Evolutionary conservation across 2,113 vertebrate genomes (phyloP).

Genomic region (Platanista minor): DNA sequence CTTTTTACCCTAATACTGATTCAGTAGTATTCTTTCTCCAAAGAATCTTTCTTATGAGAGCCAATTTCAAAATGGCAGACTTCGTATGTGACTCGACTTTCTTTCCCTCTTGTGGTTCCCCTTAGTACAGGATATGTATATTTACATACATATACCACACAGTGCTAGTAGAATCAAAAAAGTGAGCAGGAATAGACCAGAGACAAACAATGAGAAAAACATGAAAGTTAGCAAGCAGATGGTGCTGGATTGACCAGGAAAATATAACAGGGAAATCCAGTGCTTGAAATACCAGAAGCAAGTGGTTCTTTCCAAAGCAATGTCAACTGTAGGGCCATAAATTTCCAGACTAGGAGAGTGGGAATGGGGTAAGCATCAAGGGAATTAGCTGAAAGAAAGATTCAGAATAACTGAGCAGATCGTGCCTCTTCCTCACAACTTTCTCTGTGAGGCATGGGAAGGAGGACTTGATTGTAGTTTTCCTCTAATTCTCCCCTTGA

Average conservation of each 20-base stretch:
- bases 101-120: background rate
- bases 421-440: background rate
- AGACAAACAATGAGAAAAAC: background rate
- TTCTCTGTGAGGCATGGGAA: background rate
- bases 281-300: background rate
- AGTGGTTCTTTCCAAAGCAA: background rate
- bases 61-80: background rate
- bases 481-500: background rate
- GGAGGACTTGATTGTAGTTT: background rate
- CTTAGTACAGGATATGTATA: background rate
- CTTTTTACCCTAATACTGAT: background rate
- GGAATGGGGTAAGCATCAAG: background rate
- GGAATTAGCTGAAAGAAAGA: background rate
- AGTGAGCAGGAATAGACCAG: background rate
- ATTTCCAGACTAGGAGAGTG: background rate
- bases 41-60: background rate
- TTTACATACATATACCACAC: background rate
- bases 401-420: background rate
- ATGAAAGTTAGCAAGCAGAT: background rate
- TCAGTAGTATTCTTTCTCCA: background rate
- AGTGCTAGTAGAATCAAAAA: background rate
- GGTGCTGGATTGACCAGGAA: background rate
- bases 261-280: background rate
- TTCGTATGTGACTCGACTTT: background rate
- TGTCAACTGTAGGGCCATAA: background rate